Evolutionary conservation across 2,113 vertebrate species (phyloP).

Genomic region (Clarias magur): DNA sequence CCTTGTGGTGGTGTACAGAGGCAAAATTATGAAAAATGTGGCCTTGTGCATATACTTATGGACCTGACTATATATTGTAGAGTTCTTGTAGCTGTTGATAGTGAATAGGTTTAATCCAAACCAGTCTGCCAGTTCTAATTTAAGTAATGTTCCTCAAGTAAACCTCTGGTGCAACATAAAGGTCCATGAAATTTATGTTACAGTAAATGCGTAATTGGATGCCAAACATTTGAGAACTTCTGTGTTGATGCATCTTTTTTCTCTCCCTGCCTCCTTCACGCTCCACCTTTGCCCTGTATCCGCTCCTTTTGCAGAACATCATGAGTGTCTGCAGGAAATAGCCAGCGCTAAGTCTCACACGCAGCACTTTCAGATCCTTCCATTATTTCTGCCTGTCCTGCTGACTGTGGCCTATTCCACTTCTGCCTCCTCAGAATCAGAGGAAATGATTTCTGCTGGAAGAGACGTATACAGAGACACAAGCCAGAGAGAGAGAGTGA

Average conservation of each 20-base stretch:
- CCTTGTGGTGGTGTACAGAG: too few species aligned
- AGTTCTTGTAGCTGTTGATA: background rate
- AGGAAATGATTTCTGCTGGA: background rate
- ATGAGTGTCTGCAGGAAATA: background rate
- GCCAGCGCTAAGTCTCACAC: background rate
- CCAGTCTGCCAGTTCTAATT: background rate
- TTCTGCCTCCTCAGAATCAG: background rate
- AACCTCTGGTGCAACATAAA: background rate
- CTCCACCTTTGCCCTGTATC: background rate
- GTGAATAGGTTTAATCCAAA: background rate
- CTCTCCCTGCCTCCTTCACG: background rate
- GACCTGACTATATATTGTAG: background rate
- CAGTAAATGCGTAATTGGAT: background rate
- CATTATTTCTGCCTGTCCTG: background rate
- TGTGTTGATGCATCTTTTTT: background rate
- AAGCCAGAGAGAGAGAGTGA: background rate
- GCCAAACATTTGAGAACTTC: background rate
- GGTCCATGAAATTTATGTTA: background rate
- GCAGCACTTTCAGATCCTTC: constrained; percentile 28
- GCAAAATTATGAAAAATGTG: too few species aligned
- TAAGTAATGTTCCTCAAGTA: background rate
- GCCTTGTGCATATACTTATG: too few species aligned
- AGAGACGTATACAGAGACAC: background rate
- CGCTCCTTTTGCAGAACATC: background rate
- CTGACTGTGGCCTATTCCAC: background rate